Percentiles rank a stretch among this genome's conserved stretches.
These are phyloP conservation scores for Tillus elongatus DNA, from an alignment of 2,888 invertebrate genomes.

Conservation along the genomic window DNA sequence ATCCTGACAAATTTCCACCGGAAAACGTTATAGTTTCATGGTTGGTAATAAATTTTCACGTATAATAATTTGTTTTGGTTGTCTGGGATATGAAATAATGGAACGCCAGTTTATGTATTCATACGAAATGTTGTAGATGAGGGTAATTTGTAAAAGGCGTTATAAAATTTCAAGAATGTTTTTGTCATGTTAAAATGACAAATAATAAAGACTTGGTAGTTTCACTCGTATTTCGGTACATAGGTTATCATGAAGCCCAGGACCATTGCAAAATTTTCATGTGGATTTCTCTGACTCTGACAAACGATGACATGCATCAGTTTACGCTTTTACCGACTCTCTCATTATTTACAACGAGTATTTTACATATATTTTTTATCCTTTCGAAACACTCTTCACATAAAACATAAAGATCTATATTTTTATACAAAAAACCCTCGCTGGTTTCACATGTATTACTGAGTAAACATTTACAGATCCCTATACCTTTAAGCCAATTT, in stretches of 20 bases:
- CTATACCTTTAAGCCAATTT: no score
- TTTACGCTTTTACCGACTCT: neutral
- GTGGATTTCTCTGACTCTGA: slow-evolving; percentile 1
- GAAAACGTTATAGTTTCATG: no score
- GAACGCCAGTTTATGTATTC: neutral
- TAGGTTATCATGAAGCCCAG: neutral
- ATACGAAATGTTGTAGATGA: slow-evolving; percentile 1
- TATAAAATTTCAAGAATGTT: slow-evolving; percentile 1
- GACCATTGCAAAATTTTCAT: slow-evolving; percentile 1
- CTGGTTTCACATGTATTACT: no score
- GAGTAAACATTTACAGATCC: no score
- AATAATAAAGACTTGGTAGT: slow-evolving; percentile 1
- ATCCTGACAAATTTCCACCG: no score
- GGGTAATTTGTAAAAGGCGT: neutral
- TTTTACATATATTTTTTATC: no score
- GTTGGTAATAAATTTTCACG: no score
- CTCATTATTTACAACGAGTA: neutral
- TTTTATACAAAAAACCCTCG: no score
- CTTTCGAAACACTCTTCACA: no score
- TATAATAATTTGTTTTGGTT: neutral
- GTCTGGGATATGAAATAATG: neutral
- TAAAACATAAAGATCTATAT: no score
- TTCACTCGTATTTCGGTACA: neutral
- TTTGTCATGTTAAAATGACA: slow-evolving; percentile 2
- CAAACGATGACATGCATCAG: slow-evolving; percentile 2